Conservation (phyloP, 2,888 invertebrate species). For the Lumbricus terrestris region DNA sequence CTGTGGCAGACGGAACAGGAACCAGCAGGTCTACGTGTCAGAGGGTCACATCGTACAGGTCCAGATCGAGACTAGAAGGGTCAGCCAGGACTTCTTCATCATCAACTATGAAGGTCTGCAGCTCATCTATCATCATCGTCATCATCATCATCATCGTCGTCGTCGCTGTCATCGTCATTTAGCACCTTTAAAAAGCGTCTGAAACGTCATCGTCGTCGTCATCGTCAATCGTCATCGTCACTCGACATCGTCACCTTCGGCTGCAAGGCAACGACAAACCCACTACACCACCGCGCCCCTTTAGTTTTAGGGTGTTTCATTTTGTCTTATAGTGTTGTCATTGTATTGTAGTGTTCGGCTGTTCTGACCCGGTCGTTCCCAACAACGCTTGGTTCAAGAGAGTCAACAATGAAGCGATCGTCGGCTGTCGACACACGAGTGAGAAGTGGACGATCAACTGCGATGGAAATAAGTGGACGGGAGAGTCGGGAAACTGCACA, state of each 20-base stretch:
- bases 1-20: constrained; percentile 28
- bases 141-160: neutral
- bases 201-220: no score
- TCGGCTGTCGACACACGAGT: constrained; percentile 30
- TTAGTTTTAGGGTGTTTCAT: no score
- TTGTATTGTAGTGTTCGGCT: constrained; percentile 30
- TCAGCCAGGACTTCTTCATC: constrained; percentile 29
- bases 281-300: no score
- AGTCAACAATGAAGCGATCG: constrained; percentile 19
- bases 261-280: no score
- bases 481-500: constrained; percentile 33
- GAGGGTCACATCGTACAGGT: constrained; percentile 32
- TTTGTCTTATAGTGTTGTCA: neutral
- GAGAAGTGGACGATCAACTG: constrained; percentile 31
- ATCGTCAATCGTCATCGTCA: no score
- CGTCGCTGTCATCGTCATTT: neutral
- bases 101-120: constrained; percentile 35
- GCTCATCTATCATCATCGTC: neutral
- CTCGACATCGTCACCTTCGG: no score
- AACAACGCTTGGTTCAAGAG: constrained; percentile 30
- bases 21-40: constrained; percentile 31
- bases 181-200: no score
- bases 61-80: constrained; percentile 25
- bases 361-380: constrained; percentile 29
- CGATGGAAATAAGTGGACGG: constrained; percentile 32